These are phyloP conservation scores for Bradypodion pumilum DNA, from an alignment of 2,797 vertebrate species.

Conservation along the genomic window DNA sequence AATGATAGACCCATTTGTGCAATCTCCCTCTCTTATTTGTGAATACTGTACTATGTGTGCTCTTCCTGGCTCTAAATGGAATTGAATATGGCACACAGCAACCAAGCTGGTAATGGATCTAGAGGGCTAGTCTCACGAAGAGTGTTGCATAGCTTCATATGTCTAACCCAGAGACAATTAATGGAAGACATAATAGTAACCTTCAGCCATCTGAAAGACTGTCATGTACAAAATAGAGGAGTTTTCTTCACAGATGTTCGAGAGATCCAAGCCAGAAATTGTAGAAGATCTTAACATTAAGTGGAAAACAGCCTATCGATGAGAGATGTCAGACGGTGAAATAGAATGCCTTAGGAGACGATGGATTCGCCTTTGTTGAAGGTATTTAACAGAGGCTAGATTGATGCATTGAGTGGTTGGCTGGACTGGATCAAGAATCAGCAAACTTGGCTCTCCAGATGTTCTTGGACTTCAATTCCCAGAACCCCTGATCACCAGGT, in stretches of 20 bases:
- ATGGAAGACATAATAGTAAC: too few species aligned
- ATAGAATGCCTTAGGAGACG: neutral
- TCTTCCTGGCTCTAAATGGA: neutral
- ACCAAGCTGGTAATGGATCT: neutral
- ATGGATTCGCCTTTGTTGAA: neutral
- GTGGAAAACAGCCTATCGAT: too few species aligned
- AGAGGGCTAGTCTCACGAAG: too few species aligned
- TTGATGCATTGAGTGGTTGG: neutral
- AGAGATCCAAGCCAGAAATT: neutral
- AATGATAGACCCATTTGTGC: too few species aligned
- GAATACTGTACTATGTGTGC: neutral
- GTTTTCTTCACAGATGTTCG: neutral
- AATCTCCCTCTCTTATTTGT: too few species aligned
- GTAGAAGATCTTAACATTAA: neutral
- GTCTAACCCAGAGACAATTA: too few species aligned
- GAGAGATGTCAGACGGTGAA: neutral
- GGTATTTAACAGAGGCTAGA: neutral
- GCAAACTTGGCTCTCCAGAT: too few species aligned
- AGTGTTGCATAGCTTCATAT: too few species aligned
- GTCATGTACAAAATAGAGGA: neutral
- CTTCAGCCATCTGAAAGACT: neutral
- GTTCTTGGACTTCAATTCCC: too few species aligned
- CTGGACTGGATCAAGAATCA: neutral
- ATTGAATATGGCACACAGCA: neutral
- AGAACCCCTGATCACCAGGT: too few species aligned